Evolutionary conservation across 2,797 vertebrate genomes (phyloP).

Genomic region (Chaunax sp.): DNA sequence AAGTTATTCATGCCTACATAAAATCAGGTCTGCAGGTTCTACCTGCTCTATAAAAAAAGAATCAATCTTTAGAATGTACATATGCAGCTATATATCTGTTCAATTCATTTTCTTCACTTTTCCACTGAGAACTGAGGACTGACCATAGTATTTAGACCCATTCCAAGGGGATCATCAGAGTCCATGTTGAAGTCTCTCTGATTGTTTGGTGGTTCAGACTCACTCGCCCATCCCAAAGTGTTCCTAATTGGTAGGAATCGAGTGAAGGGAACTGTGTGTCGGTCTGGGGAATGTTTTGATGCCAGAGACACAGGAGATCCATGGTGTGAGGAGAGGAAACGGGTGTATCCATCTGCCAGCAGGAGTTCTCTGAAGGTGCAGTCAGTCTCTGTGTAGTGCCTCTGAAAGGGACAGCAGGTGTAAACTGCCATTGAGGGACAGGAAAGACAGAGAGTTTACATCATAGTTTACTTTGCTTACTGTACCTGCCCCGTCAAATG

Average conservation of each 20-base stretch:
- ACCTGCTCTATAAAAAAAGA: constrained; percentile 1
- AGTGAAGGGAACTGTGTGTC: constrained; percentile 64
- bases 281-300: constrained; percentile 57
- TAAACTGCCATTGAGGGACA: not conserved
- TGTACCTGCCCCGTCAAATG: constrained; percentile 77
- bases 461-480: constrained; percentile 17
- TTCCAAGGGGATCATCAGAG: constrained; percentile 78
- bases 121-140: constrained; percentile 79
- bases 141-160: constrained; percentile 53
- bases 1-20: constrained; percentile 7
- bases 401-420: constrained; percentile 45
- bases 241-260: constrained; percentile 78
- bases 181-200: constrained; percentile 64
- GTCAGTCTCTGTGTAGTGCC: constrained; percentile 68
- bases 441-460: not conserved
- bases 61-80: not conserved
- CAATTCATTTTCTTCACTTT: constrained; percentile 26
- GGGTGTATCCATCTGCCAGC: constrained; percentile 80
- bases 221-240: constrained; percentile 19
- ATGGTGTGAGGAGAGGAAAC: constrained; percentile 75
- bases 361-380: constrained; percentile 82
- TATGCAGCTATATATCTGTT: not conserved
- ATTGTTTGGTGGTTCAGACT: constrained; percentile 30
- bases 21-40: constrained; percentile 24
- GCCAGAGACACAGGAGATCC: constrained; percentile 75